phyloP scores from a whole-genome alignment of 2,797 vertebrate species.

The Lateolabrax maculatus region DNA sequence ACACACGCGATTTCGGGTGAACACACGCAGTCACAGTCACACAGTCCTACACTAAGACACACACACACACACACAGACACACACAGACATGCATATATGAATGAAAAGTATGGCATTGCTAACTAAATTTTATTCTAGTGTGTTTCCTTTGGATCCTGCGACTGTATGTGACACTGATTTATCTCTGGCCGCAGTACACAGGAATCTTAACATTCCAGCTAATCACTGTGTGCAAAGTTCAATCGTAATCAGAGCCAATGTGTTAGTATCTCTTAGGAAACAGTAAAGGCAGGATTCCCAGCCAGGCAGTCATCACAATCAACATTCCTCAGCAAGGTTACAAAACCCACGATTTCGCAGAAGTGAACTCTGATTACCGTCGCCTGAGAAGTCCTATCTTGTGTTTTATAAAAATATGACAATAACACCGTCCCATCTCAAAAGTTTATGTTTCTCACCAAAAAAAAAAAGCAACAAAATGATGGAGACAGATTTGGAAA shows the following conservation, averaged over 20 bases:
- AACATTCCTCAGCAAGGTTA: constrained; percentile 86
- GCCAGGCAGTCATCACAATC: constrained; percentile 82
- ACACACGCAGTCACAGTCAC: too few relatives aligned
- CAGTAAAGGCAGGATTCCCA: constrained; percentile 81
- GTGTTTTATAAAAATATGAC: constrained; percentile 48
- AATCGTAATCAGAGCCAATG: constrained; percentile 78
- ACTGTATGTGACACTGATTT: constrained; percentile 71
- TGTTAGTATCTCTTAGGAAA: constrained; percentile 85
- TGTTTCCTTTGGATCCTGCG: constrained; percentile 36
- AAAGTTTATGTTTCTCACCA: constrained; percentile 25
- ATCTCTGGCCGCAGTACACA: constrained; percentile 72
- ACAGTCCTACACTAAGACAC: neutral
- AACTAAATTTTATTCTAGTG: too few relatives aligned
- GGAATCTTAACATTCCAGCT: constrained; percentile 83
- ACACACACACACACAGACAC: constrained; percentile 1
- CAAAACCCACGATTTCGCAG: constrained; percentile 76
- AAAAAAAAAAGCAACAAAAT: constrained; percentile 7
- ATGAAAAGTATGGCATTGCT: neutral
- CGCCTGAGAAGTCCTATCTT: constrained; percentile 60
- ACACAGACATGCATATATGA: constrained; percentile 4
- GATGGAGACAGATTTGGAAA: neutral
- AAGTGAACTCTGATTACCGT: constrained; percentile 62
- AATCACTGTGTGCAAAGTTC: constrained; percentile 86
- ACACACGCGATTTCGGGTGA: constrained; percentile 39
- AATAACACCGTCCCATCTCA: constrained; percentile 50